Evolutionary conservation across 1,140 invertebrate species (phyloP), one percentile per base, ranked within the genome.

Genomic region (Sinella curviseta): DNA sequence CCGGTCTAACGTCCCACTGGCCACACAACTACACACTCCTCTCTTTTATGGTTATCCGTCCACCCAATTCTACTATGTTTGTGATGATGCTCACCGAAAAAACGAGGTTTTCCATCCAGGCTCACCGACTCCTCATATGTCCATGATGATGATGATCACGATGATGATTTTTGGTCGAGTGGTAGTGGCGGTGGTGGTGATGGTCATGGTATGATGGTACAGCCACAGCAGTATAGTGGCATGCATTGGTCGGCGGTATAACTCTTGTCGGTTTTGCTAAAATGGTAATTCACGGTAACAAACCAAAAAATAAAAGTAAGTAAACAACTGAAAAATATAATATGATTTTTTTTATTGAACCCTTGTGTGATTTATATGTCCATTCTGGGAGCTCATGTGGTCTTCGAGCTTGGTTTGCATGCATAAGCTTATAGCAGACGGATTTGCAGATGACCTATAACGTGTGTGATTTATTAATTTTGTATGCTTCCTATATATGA

Each of bases 1-100:
- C 65, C 65, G 65, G 65, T 70, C 65, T 70, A 30, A 2, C 65
- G 65, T 70, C 65, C 65, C 65, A 70, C 28, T 70, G 65, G 65
- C 65, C 65, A 70, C 57, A 65, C 57, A 65, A 65, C 57, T 26
- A 26, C 57, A 65, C 26, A 65, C 65, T 70, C 26, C 65, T 30
- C 65, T 65, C 57, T 65, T n/a, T 65, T 65, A 65, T 65, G 26
- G 26, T 65, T n/a, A 16, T 65, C 57, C 57, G 57, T n/a, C 16
- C 57, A 26, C 16, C 57, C 3, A 65, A 12, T 16, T 8, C 24
- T 14, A 12, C 24, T 26, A 65, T 31, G 26, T 2, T 33, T 8
- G 24, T 65, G 16, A 65, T 70, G 28, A 30, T 33, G 65, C 31
- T 60, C 31, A 70, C 65, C 65, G 8, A 70, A 70, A 70, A 48